Conservation (phyloP, 2,888 invertebrate genomes). For the Volucella bombylans region DNA sequence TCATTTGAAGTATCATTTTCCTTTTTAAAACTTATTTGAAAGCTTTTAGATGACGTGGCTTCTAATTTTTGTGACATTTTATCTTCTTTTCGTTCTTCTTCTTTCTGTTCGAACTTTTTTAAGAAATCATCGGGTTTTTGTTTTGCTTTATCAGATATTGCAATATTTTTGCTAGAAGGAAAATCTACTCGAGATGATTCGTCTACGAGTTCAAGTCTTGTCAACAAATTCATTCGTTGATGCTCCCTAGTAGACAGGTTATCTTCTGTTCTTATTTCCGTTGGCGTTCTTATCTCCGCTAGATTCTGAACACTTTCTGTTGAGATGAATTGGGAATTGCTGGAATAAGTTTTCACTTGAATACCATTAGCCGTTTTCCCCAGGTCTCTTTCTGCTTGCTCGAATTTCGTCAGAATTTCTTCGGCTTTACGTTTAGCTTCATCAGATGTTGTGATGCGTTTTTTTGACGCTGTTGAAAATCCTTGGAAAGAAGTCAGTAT, state of each 20-base stretch:
- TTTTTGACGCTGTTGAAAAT: conserved; percentile 72
- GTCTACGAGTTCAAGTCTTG: conserved; percentile 19
- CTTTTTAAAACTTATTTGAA: neutral
- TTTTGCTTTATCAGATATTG: conserved; percentile 61
- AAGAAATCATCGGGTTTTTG: conserved; percentile 41
- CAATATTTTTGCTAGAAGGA: conserved; percentile 56
- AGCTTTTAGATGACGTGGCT: too few relatives aligned
- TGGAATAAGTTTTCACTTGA: too few relatives aligned
- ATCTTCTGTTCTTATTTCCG: too few relatives aligned
- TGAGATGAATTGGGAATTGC: neutral
- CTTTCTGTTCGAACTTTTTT: conserved; percentile 29
- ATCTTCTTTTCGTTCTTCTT: neutral
- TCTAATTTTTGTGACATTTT: too few relatives aligned
- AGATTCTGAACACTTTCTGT: neutral
- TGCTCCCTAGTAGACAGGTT: too few relatives aligned
- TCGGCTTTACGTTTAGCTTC: conserved; percentile 53
- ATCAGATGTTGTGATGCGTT: conserved; percentile 58
- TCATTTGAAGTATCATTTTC: neutral
- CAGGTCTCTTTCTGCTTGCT: conserved; percentile 7
- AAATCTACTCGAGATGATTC: conserved; percentile 9
- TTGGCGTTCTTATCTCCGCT: too few relatives aligned
- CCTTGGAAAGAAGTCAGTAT: neutral
- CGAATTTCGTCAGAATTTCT: conserved; percentile 3
- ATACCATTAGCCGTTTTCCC: neutral
- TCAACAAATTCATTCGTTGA: neutral